Conservation (phyloP, 2,888 invertebrate species). For the Watsonalla binaria region DNA sequence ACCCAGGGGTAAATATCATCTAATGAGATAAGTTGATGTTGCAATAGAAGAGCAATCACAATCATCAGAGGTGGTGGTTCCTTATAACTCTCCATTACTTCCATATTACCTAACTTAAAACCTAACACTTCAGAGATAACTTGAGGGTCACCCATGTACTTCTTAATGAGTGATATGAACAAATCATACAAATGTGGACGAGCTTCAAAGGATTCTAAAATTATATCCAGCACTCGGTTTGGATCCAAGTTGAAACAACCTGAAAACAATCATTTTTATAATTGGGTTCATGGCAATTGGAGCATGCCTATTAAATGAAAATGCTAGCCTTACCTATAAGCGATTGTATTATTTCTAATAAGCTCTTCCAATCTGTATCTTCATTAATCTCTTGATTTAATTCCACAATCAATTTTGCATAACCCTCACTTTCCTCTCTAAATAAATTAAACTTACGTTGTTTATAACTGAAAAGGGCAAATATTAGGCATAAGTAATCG, state of each 20-base stretch:
- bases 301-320: background rate
- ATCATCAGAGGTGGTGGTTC: slow-evolving; percentile 92
- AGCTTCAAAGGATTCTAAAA: slow-evolving; percentile 97
- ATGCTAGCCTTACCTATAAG: slow-evolving; percentile 85
- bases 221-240: slow-evolving; percentile 96
- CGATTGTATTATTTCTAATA: slow-evolving; percentile 94
- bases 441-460: slow-evolving; percentile 99
- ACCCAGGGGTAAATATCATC: slow-evolving; percentile 96
- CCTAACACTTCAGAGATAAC: slow-evolving; percentile 96
- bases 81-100: slow-evolving; percentile 74
- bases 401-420: slow-evolving; percentile 96
- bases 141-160: slow-evolving; percentile 90
- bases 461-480: slow-evolving; percentile 89
- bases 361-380: slow-evolving; percentile 81
- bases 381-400: slow-evolving; percentile 89
- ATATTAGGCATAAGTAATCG: background rate
- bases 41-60: slow-evolving; percentile 93
- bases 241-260: slow-evolving; percentile 99
- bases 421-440: slow-evolving; percentile 99
- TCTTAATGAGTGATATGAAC: slow-evolving; percentile 89
- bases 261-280: slow-evolving; percentile 50
- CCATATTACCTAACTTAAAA: slow-evolving; percentile 90
- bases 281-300: background rate
- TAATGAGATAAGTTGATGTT: slow-evolving; percentile 90
- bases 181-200: slow-evolving; percentile 86